Percentiles rank a stretch among this genome's conserved stretches.
phyloP scores from a whole-genome alignment of 2,888 invertebrate species.

The Caradrina clavipalpis region DNA sequence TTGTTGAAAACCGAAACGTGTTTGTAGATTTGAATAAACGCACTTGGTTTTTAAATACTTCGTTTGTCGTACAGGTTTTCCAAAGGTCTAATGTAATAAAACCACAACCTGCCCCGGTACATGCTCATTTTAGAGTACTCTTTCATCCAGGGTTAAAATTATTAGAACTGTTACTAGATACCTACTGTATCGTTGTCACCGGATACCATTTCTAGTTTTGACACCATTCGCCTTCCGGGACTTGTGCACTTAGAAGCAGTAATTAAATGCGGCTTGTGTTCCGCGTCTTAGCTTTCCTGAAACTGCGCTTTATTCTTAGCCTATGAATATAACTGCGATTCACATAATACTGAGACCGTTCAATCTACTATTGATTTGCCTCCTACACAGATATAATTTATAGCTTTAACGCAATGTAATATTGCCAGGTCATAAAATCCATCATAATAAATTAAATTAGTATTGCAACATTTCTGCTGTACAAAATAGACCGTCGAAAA shows the following conservation, averaged over 20 bases:
- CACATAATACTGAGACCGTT: constrained; percentile 28
- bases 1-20: constrained; percentile 1
- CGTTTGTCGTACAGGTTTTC: not conserved
- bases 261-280: constrained; percentile 58
- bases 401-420: constrained; percentile 12
- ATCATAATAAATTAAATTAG: constrained; percentile 22
- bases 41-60: too few species aligned
- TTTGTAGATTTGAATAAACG: not conserved
- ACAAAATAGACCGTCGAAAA: constrained; percentile 12
- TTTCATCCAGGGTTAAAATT: constrained; percentile 29
- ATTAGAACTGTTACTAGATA: constrained; percentile 41
- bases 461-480: constrained; percentile 25
- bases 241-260: constrained; percentile 49
- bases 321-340: constrained; percentile 41
- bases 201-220: constrained; percentile 56
- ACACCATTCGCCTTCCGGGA: constrained; percentile 58
- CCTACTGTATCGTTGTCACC: constrained; percentile 38
- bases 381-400: constrained; percentile 39
- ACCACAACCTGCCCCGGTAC: not conserved
- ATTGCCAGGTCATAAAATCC: constrained; percentile 26
- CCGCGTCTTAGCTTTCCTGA: constrained; percentile 50
- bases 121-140: constrained; percentile 2
- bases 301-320: constrained; percentile 51
- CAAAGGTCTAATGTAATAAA: not conserved
- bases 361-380: constrained; percentile 34